A percentile compares a stretch with the other conserved stretches of the same genome.
Evolutionary conservation across 2,888 invertebrate genomes (phyloP).

Genomic region (Brachypalpus laphriformis): DNA sequence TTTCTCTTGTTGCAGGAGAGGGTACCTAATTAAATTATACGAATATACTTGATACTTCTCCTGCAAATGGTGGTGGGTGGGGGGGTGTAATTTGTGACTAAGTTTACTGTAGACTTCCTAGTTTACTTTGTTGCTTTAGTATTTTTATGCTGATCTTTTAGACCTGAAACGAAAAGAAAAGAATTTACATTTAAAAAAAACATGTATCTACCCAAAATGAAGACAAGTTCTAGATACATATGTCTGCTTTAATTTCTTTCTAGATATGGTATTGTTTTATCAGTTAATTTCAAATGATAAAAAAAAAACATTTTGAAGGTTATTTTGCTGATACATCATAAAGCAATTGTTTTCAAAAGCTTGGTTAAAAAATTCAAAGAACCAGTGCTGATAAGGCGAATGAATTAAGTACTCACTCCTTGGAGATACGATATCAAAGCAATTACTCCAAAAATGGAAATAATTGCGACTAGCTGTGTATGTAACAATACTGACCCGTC

Average conservation of each 20-base stretch:
- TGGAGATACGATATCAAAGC: constrained; percentile 1
- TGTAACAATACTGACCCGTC: neutral
- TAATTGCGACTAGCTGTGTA: neutral
- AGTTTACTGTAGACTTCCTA: constrained; percentile 20
- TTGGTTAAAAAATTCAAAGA: neutral
- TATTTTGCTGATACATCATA: constrained; percentile 16
- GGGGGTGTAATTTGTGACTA: constrained; percentile 29
- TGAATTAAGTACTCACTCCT: neutral
- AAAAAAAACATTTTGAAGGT: constrained; percentile 18
- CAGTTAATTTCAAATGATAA: constrained; percentile 15
- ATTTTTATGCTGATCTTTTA: constrained; percentile 14
- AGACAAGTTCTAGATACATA: neutral
- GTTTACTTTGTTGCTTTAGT: constrained; percentile 13
- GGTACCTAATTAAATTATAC: constrained; percentile 64
- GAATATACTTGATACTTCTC: constrained; percentile 44
- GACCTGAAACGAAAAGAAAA: constrained; percentile 41
- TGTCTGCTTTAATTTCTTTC: neutral
- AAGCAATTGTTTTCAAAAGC: constrained; percentile 18
- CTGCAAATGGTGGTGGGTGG: neutral
- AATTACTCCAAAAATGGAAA: neutral
- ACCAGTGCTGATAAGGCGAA: constrained; percentile 35
- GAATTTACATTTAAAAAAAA: neutral
- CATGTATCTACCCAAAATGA: neutral
- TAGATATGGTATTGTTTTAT: neutral
- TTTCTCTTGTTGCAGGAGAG: neutral